Evolutionary conservation across 2,797 vertebrate species (phyloP), one percentile per base, ranked within the genome.

Genomic region (Anguilla marmorata): DNA sequence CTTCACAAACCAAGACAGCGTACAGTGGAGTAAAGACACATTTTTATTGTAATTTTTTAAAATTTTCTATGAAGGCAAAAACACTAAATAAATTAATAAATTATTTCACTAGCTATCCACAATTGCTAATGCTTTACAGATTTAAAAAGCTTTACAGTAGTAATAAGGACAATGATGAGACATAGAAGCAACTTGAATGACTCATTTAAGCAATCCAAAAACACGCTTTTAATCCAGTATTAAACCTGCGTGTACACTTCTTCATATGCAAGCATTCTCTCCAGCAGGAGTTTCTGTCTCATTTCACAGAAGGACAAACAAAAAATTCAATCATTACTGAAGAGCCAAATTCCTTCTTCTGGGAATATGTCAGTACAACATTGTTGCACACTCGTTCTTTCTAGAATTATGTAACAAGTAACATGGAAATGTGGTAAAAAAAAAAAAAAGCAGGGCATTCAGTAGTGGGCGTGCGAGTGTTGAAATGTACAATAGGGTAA

Each of bases 81-180:
- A 95, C 94, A 94, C 93, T 94, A 95, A 98, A 99, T 99, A 99
- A 98, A 99, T 99, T 98, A 99, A 98, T 99, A 99, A 99, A 97
- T 99, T 98, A 99, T 97, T 95, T 96, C 96, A 97, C 97, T 96
- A 97, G 97, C 96, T 96, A 96, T 96, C 95, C 94, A 97, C 94
- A 96, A 94, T 91, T 92, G 94, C 96, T 94, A 95, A 84, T 48
- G 19, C 37, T 76, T 72, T 69, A 27, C 56, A 88, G 74, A 85
- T 54, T 69, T 69, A 94, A 96, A 97, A 97, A 95, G 93, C 92
- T 94, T 95, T 95, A 95, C 95, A 96, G 94, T 95, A 95, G 94
- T 94, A 95, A 93, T 52, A 86, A 88, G 56, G 45, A 82, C 50
- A 50, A 27, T 33, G 80, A 37, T 69, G 33, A 52, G 33, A 72